Percentiles rank a stretch among this genome's conserved stretches.
phyloP scores from a whole-genome alignment of 2,888 invertebrate genomes.

The Rotaria magnacalcarata region DNA sequence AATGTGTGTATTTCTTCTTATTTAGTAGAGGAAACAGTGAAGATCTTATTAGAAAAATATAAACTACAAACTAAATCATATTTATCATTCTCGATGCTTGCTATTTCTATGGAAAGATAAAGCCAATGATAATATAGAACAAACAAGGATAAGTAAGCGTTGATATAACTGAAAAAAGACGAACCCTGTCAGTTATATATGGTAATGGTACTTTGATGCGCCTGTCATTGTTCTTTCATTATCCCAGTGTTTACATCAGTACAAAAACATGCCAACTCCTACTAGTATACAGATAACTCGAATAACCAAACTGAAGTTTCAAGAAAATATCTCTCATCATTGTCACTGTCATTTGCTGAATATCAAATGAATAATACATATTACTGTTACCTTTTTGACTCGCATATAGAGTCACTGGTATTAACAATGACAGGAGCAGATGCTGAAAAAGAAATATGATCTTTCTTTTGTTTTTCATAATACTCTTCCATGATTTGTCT shows the following conservation, averaged over 20 bases:
- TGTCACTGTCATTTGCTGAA: not conserved
- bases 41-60: not conserved
- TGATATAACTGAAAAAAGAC: too few species aligned
- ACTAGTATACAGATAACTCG: too few species aligned
- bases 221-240: too few species aligned
- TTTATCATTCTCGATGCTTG: not conserved
- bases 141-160: too few species aligned
- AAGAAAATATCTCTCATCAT: not conserved
- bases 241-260: too few species aligned
- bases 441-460: not conserved
- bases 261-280: too few species aligned
- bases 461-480: not conserved
- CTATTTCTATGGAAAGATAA: too few species aligned
- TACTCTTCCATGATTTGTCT: not conserved
- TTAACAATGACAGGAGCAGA: not conserved
- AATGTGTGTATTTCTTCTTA: not conserved
- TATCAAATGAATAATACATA: not conserved
- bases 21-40: not conserved
- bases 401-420: not conserved
- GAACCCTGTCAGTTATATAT: too few species aligned
- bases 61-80: not conserved
- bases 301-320: too few species aligned
- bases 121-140: too few species aligned
- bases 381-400: not conserved
- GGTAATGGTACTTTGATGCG: too few species aligned